Conservation (phyloP, 2,888 invertebrate genomes). For the Tenodera sinensis region DNA sequence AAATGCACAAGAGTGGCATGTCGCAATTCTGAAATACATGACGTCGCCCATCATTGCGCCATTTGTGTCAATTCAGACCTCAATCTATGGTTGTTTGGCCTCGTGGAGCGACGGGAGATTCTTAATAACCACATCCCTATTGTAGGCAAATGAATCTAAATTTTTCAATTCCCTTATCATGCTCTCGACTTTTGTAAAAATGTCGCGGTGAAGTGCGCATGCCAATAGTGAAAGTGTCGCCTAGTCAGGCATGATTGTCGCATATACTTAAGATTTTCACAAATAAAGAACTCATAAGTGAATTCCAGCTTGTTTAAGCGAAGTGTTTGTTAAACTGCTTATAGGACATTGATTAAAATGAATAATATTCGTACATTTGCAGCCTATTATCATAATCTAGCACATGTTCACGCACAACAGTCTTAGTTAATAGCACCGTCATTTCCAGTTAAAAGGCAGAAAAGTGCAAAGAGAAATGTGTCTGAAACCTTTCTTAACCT, state of each 20-base stretch:
- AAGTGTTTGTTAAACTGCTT: too few species aligned
- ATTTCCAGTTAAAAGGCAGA: too few species aligned
- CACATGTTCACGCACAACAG: too few species aligned
- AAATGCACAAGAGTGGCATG: not conserved
- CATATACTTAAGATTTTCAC: not conserved
- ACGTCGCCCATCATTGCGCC: not conserved
- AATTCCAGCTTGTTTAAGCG: too few species aligned
- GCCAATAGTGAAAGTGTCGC: not conserved
- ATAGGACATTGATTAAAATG: too few species aligned
- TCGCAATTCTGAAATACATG: slow-evolving; percentile 8
- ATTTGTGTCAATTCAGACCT: not conserved
- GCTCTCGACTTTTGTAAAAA: not conserved
- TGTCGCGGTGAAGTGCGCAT: not conserved
- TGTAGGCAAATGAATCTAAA: slow-evolving; percentile 1
- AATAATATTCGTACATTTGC: too few species aligned
- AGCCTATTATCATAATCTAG: too few species aligned
- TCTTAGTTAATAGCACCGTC: too few species aligned
- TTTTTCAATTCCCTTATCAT: not conserved
- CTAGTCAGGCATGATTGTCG: not conserved
- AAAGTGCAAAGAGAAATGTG: too few species aligned
- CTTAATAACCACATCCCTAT: slow-evolving; percentile 4
- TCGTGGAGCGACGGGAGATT: not conserved
- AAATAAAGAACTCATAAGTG: too few species aligned
- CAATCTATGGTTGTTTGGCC: not conserved
- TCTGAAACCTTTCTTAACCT: too few species aligned